Percentiles rank a stretch among this genome's conserved stretches.
Evolutionary conservation across 1,140 invertebrate genomes (phyloP).

Genomic region (Diorhabda elongata): DNA sequence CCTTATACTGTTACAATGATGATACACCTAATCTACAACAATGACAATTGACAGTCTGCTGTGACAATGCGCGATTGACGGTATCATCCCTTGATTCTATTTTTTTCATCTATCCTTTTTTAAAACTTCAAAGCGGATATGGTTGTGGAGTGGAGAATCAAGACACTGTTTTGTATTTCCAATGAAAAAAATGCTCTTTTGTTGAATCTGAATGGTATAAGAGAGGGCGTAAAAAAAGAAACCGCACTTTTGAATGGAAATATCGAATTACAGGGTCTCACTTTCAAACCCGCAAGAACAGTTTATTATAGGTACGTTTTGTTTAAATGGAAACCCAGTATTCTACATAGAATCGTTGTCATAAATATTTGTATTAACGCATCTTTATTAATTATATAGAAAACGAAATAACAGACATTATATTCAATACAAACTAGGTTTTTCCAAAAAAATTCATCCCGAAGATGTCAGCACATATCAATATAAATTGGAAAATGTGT

Average conservation of each 20-base stretch:
- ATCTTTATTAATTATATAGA: no score
- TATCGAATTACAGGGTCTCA: neutral
- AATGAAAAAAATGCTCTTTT: neutral
- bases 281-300: neutral
- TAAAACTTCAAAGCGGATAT: neutral
- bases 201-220: neutral
- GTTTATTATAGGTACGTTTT: no score
- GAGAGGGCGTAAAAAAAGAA: neutral
- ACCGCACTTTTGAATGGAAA: neutral
- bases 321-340: no score
- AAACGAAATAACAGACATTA: no score
- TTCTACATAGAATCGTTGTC: no score
- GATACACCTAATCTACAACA: conserved; percentile 2
- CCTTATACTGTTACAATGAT: neutral
- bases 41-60: neutral
- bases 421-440: no score
- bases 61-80: neutral
- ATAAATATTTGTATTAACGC: no score
- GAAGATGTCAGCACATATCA: no score
- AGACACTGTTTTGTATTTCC: neutral
- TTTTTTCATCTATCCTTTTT: neutral
- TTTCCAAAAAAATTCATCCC: no score
- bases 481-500: no score
- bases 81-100: neutral
- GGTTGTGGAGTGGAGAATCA: conserved; percentile 1